phyloP scores from a whole-genome alignment of 1,140 invertebrate species.

The Scaptomyza hsui region DNA sequence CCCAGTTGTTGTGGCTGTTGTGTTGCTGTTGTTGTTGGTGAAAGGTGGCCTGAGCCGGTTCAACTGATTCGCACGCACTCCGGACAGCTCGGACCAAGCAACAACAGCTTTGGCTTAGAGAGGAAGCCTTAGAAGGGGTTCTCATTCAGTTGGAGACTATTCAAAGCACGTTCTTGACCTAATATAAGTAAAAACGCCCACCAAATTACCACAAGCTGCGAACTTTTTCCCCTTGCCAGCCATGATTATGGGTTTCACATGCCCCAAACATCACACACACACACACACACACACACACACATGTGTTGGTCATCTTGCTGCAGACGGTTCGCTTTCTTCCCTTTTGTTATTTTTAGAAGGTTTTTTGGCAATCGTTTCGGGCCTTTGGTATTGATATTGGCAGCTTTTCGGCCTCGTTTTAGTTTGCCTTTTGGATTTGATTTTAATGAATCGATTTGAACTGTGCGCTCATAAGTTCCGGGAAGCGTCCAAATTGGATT shows the following conservation, averaged over 20 bases:
- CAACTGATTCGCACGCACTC: constrained; percentile 75
- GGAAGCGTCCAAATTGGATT: constrained; percentile 73
- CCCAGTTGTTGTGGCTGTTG: constrained; percentile 19
- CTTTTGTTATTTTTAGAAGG: constrained; percentile 37
- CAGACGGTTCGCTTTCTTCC: constrained; percentile 47
- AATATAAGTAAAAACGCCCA: constrained; percentile 83
- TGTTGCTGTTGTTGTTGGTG: constrained; percentile 35
- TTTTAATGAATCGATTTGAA: constrained; percentile 81
- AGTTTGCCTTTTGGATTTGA: constrained; percentile 41
- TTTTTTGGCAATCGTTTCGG: constrained; percentile 43
- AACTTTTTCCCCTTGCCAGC: constrained; percentile 54
- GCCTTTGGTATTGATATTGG: constrained; percentile 30
- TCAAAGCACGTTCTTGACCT: constrained; percentile 83
- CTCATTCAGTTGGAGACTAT: constrained; percentile 43
- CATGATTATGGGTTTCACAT: constrained; percentile 45
- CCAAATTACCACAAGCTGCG: constrained; percentile 83
- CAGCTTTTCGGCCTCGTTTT: constrained; percentile 57
- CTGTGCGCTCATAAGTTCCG: constrained; percentile 68
- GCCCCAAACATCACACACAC: constrained; percentile 6
- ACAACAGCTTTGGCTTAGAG: constrained; percentile 67
- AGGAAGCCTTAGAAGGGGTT: constrained; percentile 54
- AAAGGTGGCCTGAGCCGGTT: constrained; percentile 49
- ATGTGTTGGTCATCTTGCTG: constrained; percentile 26
- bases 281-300: constrained; percentile 13
- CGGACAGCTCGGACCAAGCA: constrained; percentile 15